Evolutionary conservation across 53 echinoderm and acorn worm species (phyloP), one percentile per base, ranked within the genome.

Genomic region (Crossaster papposus): DNA sequence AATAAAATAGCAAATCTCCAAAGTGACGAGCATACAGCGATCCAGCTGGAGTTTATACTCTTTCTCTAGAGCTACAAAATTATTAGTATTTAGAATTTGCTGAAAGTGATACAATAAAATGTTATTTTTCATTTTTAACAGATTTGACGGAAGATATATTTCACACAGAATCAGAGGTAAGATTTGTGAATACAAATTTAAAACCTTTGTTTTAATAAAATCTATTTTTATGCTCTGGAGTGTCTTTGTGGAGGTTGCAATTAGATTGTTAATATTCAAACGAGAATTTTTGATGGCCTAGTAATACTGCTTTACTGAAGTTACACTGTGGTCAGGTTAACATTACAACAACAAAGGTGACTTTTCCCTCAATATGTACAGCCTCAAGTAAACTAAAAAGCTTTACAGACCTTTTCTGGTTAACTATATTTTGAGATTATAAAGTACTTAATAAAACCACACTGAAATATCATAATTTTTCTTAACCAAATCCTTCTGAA

Each of bases 141-240:
- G 73, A 73, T 23, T 36, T 54, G 32, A 65, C 72, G n/a, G 75
- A 52, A 35, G 86, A 80, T 31, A 58, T 73, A 9, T 54, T 54
- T 52, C 86, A 73, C 72, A 36, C 75, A 30, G 75, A 86, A 73
- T 14, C 74, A 51, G 82, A 82, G 82, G 82, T 82, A 82, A 58
- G 80, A 52, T 44, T 44, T 44, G 44, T 44, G 44, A 44, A 44
- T 44, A 9, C 5, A 44, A 44, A 5, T 44, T 44, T 44, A 44
- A 44, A 44, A 44, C 44, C 44, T 44, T 44, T 44, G 44, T 44
- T 44, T 44, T 44, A 0, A 1, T 44, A 44, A 44, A 44, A 44
- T 44, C 0, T 44, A 9, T 44, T 44, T 44, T 44, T 1, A 38
- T 7, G 3, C 38, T 38, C 38, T 7, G 0, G 44, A 44, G 44